Percentiles rank a stretch among this genome's conserved stretches.
Conservation (phyloP, 2,113 vertebrate species). For the Gadus chalcogrammus region DNA sequence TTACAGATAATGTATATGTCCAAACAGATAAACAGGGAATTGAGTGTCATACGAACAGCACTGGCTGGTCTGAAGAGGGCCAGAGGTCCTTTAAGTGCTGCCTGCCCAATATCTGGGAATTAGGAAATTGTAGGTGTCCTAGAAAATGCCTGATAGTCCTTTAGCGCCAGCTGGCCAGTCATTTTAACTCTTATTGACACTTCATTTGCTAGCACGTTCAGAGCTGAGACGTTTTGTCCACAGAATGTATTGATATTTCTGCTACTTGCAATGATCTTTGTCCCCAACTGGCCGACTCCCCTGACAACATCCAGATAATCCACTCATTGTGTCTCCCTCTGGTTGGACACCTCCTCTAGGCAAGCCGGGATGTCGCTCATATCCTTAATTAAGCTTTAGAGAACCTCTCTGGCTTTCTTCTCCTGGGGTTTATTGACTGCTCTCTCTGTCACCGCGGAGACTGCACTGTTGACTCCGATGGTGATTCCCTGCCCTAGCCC, state of each 20-base stretch:
- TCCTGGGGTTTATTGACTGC: constrained; percentile 29
- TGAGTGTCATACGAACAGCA: constrained; percentile 38
- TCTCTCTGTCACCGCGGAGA: constrained; percentile 39
- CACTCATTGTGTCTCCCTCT: background rate
- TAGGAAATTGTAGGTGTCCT: constrained; percentile 39
- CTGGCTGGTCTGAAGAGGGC: constrained; percentile 35
- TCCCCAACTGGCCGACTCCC: too few relatives aligned
- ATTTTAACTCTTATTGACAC: background rate
- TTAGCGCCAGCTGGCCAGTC: constrained; percentile 20
- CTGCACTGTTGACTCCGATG: constrained; percentile 33
- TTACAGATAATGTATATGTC: constrained; percentile 53
- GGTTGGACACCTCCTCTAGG: constrained; percentile 24
- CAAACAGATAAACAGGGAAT: constrained; percentile 48
- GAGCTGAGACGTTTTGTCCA: too few relatives aligned
- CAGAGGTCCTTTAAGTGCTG: constrained; percentile 45
- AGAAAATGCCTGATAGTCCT: constrained; percentile 33
- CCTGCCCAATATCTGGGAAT: constrained; percentile 48
- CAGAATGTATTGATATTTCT: too few relatives aligned
- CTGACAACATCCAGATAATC: background rate
- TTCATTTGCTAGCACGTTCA: too few relatives aligned
- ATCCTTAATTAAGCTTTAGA: constrained; percentile 33
- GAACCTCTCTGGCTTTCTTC: constrained; percentile 24
- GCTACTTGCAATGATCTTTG: too few relatives aligned
- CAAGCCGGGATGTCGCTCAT: constrained; percentile 20
- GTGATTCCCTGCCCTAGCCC: constrained; percentile 47